Evolutionary conservation across 2,888 invertebrate genomes (phyloP).

Genomic region (Onchidella celtica): DNA sequence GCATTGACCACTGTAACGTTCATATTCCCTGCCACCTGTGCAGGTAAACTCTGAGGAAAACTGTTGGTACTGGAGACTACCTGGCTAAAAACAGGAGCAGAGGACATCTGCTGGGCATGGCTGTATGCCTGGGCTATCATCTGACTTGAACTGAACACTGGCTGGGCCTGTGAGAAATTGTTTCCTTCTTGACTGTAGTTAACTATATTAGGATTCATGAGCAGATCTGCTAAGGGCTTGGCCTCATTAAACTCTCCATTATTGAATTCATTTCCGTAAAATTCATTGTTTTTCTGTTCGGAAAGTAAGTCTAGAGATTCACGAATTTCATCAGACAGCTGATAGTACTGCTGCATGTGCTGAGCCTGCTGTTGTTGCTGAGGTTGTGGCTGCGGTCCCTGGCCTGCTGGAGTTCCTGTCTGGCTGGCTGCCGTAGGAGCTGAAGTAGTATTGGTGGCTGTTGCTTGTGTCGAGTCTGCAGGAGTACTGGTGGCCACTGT

Average conservation of each 20-base stretch:
- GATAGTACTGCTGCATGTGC: slow-evolving; percentile 52
- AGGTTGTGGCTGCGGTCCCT: slow-evolving; percentile 43
- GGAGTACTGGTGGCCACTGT: slow-evolving; percentile 34
- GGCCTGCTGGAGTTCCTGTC: neutral
- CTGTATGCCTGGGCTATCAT: slow-evolving; percentile 57
- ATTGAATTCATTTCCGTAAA: slow-evolving; percentile 50
- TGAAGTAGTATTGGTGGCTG: neutral
- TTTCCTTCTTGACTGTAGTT: slow-evolving; percentile 50
- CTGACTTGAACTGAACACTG: slow-evolving; percentile 50
- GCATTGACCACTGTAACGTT: slow-evolving; percentile 48
- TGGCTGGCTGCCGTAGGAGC: neutral
- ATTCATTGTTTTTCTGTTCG: slow-evolving; percentile 50
- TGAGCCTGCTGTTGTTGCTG: slow-evolving; percentile 51
- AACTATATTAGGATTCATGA: slow-evolving; percentile 53
- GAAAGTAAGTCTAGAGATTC: slow-evolving; percentile 51
- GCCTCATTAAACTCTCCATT: slow-evolving; percentile 52
- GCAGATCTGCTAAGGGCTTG: slow-evolving; percentile 53
- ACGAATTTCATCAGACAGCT: slow-evolving; percentile 49
- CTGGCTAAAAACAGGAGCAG: slow-evolving; percentile 41
- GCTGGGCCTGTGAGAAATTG: slow-evolving; percentile 36
- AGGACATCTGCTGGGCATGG: slow-evolving; percentile 54
- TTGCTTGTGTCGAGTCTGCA: slow-evolving; percentile 50
- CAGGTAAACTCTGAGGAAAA: slow-evolving; percentile 42
- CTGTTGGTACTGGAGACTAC: slow-evolving; percentile 46
- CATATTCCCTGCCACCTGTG: slow-evolving; percentile 49